phyloP scores from a whole-genome alignment of 2,797 vertebrate genomes.

The Apogon talboti region DNA sequence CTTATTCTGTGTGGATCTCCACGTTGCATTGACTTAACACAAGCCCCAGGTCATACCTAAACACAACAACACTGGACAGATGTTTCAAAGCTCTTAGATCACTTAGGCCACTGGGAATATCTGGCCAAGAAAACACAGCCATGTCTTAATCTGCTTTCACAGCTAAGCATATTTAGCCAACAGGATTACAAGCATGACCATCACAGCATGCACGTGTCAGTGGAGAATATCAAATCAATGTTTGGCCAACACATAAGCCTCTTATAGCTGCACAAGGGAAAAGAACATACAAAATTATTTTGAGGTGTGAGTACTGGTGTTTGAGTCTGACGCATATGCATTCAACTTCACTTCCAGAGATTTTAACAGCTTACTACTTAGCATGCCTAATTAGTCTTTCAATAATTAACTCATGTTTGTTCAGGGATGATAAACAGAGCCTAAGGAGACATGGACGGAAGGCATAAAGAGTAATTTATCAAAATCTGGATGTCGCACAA shows the following conservation, averaged over 20 bases:
- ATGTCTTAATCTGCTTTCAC: constrained; percentile 83
- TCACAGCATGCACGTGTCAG: constrained; percentile 75
- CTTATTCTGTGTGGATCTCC: constrained; percentile 6
- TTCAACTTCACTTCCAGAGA: constrained; percentile 52
- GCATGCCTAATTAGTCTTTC: constrained; percentile 58
- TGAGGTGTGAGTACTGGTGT: constrained; percentile 60
- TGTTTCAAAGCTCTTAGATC: constrained; percentile 69
- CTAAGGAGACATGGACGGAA: constrained; percentile 18
- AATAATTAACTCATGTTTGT: constrained; percentile 59
- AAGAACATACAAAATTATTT: constrained; percentile 64
- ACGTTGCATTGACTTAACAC: constrained; percentile 24
- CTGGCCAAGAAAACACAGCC: constrained; percentile 77
- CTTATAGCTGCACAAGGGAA: constrained; percentile 69
- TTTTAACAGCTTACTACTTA: constrained; percentile 67
- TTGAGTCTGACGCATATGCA: constrained; percentile 32
- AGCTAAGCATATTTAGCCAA: constrained; percentile 83
- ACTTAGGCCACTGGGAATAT: constrained; percentile 66
- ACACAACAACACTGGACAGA: constrained; percentile 66
- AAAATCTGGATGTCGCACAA: constrained; percentile 9
- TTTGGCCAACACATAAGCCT: constrained; percentile 74
- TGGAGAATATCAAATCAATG: constrained; percentile 79
- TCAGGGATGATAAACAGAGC: constrained; percentile 49
- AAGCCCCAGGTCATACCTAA: constrained; percentile 52
- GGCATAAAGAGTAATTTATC: constrained; percentile 36
- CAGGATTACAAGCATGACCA: constrained; percentile 84